Conservation (phyloP, 2,797 vertebrate species). For the Tragopan temminckii region DNA sequence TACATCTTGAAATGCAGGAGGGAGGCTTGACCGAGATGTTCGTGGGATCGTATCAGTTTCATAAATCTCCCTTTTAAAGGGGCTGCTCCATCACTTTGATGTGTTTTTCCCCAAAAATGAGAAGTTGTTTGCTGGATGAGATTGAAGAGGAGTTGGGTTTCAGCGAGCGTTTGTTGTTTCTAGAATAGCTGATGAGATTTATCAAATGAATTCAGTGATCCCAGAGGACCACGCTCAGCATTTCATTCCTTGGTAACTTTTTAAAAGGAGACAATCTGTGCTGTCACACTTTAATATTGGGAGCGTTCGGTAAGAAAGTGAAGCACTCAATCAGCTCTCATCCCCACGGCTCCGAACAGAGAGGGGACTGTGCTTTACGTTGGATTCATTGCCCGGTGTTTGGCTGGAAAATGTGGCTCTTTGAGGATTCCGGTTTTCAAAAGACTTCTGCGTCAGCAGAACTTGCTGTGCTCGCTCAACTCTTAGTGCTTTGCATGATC, state of each 20-base stretch:
- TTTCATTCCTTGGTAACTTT: background rate
- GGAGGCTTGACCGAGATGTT: background rate
- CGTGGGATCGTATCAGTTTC: constrained; percentile 20
- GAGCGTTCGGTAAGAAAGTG: background rate
- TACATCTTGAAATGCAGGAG: constrained; percentile 2
- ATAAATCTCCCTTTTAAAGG: constrained; percentile 6
- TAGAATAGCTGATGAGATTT: background rate
- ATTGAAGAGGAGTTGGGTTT: background rate
- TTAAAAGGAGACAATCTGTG: background rate
- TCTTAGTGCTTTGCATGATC: background rate
- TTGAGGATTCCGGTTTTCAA: background rate
- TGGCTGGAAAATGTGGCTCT: background rate
- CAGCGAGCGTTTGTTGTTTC: background rate
- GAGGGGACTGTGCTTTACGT: background rate
- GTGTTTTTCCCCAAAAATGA: background rate
- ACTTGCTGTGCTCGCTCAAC: background rate
- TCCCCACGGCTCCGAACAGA: background rate
- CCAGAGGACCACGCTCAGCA: background rate
- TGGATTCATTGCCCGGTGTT: background rate
- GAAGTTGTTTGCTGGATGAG: background rate
- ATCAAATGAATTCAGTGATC: constrained; percentile 1
- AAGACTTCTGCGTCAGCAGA: constrained; percentile 31
- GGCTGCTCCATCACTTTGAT: constrained; percentile 21
- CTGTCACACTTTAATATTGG: background rate
- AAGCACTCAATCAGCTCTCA: background rate